Conservation (phyloP, 2,113 vertebrate species). For the Guaruba guarouba region DNA sequence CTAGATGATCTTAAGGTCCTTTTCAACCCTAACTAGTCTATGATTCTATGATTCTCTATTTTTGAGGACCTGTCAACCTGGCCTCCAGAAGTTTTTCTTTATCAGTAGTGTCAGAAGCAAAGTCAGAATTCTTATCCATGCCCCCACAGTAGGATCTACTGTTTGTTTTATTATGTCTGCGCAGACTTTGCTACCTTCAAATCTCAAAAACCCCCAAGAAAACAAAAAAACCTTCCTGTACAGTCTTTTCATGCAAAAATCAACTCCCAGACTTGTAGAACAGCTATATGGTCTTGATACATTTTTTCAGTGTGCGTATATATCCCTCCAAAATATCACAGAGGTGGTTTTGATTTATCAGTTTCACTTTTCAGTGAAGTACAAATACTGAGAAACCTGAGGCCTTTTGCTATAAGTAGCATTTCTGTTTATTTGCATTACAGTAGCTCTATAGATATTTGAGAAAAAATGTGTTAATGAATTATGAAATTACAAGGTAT, state of each 20-base stretch:
- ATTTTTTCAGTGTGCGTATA: neutral
- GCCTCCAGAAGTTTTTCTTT: neutral
- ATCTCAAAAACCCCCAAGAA: neutral
- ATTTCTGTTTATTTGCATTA: neutral
- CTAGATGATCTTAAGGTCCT: too few relatives aligned
- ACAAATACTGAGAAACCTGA: neutral
- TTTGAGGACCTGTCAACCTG: accelerated
- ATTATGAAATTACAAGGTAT: neutral
- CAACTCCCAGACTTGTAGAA: neutral
- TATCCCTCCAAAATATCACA: neutral
- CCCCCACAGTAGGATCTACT: neutral
- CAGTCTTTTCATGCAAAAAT: neutral
- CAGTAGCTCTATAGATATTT: neutral
- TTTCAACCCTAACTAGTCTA: too few relatives aligned
- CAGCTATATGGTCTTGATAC: neutral
- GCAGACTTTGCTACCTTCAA: neutral
- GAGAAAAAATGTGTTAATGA: neutral
- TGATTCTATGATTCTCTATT: too few relatives aligned
- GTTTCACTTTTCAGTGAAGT: neutral
- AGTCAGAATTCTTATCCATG: neutral
- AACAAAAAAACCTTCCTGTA: neutral
- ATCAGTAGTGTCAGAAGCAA: neutral
- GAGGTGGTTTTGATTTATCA: neutral
- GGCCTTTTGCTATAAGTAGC: neutral
- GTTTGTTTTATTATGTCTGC: neutral